These are phyloP conservation scores for Rhinophrynus dorsalis DNA, from an alignment of 2,797 vertebrate genomes.

Conservation along the genomic window DNA sequence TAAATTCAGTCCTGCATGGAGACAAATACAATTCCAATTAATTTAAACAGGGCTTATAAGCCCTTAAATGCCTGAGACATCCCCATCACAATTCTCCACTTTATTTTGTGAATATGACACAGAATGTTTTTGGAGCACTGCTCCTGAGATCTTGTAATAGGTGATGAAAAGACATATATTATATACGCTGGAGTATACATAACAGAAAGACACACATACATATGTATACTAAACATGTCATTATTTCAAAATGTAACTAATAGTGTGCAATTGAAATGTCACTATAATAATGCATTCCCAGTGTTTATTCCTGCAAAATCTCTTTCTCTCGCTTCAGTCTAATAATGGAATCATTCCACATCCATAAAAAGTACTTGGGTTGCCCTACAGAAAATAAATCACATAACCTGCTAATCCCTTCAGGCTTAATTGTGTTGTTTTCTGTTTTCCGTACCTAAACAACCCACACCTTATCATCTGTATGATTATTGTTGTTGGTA, in stretches of 20 bases:
- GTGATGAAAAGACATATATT: no score
- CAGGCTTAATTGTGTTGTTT: conserved; percentile 25
- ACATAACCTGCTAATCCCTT: neutral
- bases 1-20: no score
- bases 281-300: conserved; percentile 30
- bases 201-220: conserved; percentile 17
- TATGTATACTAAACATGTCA: conserved; percentile 33
- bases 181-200: no score
- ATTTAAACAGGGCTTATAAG: no score
- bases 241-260: conserved; percentile 24
- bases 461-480: conserved; percentile 10
- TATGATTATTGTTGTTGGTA: conserved; percentile 1
- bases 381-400: conserved; percentile 5
- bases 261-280: conserved; percentile 21
- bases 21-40: no score
- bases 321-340: conserved; percentile 1
- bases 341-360: conserved; percentile 8
- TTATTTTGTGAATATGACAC: no score
- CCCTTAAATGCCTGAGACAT: no score
- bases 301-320: neutral
- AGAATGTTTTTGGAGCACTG: no score
- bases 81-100: no score
- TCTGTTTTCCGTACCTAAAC: conserved; percentile 15
- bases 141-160: no score
- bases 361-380: conserved; percentile 13